Base-by-base conservation (phyloP, 2,113 vertebrate genomes). In the Sterrhoptilus dennistouni region DNA sequence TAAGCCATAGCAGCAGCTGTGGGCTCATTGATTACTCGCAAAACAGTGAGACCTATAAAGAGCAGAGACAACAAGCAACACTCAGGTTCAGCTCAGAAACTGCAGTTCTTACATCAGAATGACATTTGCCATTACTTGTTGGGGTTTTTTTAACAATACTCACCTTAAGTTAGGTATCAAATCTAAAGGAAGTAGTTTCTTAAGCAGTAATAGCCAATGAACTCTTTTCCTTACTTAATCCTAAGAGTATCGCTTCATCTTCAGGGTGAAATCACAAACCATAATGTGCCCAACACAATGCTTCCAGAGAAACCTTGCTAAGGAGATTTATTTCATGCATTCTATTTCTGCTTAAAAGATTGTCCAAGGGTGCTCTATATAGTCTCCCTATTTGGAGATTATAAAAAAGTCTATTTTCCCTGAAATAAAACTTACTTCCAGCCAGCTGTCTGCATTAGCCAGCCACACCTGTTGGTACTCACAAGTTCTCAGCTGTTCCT, bases 1-100 rank as follows among this genome's bases (percentile, higher is more conserved):
- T 99, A 99, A 17, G 99, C 99, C 99, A 99, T 99, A 14, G 99
- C 99, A 50, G 99, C 99, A 16, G 99, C 99, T 5, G 99, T 99
- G 49, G 99, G 99, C 87, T 99, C 99, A 20, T 98, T 99, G 95
- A 99, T 99, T 18, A 99, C 98, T 16, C 99, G 98, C 93, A 99
- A 74, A 90, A 99, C 96, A 14, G 98, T 98, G 92, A 99, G 97
- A 49, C 99, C 99, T 99, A 10, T 5, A 33, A 97, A 44, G 33
- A 44, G 24, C 64, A 93, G 64, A 82, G 36, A 81, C 35, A 68
- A 24, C 47, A 65, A 68, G 18, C 9, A 81, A 66, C 12, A 44
- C 28, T 74, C 52, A 92, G 22, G 12, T 20, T 60, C 6, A 6
- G 8, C 31, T 60, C 59, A 35, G 60, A 65, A 72, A 93, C 17